Evolutionary conservation across 2,888 invertebrate species (phyloP).

Genomic region (Dioctria rufipes): DNA sequence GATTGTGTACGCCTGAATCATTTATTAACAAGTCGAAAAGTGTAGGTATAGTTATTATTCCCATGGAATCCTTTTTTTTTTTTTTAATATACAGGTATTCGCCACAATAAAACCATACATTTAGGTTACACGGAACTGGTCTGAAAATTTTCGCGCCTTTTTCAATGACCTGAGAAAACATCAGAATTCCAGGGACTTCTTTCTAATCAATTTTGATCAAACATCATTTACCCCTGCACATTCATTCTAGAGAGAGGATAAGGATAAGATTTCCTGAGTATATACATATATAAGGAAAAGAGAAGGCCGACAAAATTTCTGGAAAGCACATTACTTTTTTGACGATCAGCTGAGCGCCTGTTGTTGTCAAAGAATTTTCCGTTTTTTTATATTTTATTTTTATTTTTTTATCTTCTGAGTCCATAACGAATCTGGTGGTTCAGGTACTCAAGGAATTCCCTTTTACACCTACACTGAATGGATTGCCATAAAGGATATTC

Average conservation of each 20-base stretch:
- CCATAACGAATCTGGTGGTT: conserved; percentile 22
- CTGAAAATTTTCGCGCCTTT: conserved; percentile 46
- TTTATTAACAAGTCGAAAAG: conserved; percentile 47
- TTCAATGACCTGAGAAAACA: conserved; percentile 39
- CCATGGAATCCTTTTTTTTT: conserved; percentile 19
- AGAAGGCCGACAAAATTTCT: conserved; percentile 39
- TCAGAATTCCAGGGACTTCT: not conserved
- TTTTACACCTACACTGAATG: conserved; percentile 37
- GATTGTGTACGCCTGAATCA: conserved; percentile 20
- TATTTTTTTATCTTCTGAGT: not conserved
- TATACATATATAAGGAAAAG: not conserved
- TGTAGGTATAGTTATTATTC: conserved; percentile 11
- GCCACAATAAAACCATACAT: conserved; percentile 35
- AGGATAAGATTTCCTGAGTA: conserved; percentile 23
- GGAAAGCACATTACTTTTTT: conserved; percentile 31
- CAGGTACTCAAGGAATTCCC: conserved; percentile 28
- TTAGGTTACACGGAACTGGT: not conserved
- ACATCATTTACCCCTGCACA: conserved; percentile 36
- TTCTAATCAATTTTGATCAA: conserved; percentile 45
- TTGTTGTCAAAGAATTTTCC: conserved; percentile 21
- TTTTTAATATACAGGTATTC: not conserved
- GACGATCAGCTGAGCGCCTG: conserved; percentile 40
- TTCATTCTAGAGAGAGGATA: conserved; percentile 22
- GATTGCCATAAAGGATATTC: conserved; percentile 10
- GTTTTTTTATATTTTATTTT: conserved; percentile 4